Evolutionary conservation across 2,888 invertebrate species (phyloP).

Genomic region (Nephrotoma appendiculata): DNA sequence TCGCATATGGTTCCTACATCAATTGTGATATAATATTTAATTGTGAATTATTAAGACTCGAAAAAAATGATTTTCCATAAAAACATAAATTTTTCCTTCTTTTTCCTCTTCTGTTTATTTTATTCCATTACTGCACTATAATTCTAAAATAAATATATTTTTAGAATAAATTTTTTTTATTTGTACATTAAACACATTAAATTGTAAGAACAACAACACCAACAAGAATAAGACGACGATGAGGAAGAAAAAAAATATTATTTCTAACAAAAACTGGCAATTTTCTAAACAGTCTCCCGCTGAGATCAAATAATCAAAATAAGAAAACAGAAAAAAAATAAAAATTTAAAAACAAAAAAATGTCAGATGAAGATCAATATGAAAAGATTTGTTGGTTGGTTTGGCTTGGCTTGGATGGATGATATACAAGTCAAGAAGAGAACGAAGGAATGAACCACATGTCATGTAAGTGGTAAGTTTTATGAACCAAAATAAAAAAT

Average conservation of each 20-base stretch:
- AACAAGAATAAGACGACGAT: not conserved
- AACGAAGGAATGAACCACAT: constrained; percentile 1
- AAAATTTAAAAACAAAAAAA: not conserved
- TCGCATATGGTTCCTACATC: too few relatives aligned
- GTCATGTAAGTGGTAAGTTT: constrained; percentile 3
- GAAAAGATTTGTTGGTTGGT: not conserved
- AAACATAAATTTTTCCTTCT: not conserved
- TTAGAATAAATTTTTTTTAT: not conserved
- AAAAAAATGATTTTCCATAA: not conserved
- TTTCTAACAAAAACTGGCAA: constrained; percentile 4
- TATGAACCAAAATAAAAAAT: constrained; percentile 3
- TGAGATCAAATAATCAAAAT: constrained; percentile 6
- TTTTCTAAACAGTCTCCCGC: constrained; percentile 6
- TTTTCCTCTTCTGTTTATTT: not conserved
- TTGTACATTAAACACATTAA: not conserved
- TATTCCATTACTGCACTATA: not conserved
- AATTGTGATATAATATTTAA: not conserved
- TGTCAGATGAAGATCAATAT: not conserved
- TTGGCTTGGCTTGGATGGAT: not conserved
- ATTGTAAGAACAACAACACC: not conserved
- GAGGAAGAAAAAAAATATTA: constrained; percentile 1
- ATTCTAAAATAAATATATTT: not conserved
- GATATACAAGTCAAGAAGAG: not conserved
- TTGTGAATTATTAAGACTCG: not conserved
- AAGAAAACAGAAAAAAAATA: not conserved